Evolutionary conservation across 2,113 vertebrate genomes (phyloP).

Genomic region (Cairina moschata): DNA sequence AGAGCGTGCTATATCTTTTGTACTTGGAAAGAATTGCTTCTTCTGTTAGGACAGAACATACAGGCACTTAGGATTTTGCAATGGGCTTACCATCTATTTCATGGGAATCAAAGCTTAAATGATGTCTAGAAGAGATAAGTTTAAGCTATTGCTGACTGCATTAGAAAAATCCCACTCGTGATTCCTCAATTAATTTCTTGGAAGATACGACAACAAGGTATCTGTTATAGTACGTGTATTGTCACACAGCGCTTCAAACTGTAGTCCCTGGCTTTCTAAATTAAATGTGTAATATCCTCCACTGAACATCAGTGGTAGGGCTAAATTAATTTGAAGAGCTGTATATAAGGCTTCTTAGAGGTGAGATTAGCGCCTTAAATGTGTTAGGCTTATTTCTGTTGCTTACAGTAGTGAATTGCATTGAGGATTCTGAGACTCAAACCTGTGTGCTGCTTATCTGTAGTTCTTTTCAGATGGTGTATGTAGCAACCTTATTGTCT

Average conservation of each 20-base stretch:
- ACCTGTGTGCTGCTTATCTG: not conserved
- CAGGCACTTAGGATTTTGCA: not conserved
- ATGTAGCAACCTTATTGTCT: not conserved
- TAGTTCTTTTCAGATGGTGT: not conserved
- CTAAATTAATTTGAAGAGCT: not conserved
- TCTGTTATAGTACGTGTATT: not conserved
- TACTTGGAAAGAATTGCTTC: not conserved
- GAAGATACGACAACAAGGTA: not conserved
- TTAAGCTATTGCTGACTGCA: not conserved
- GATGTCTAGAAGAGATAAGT: not conserved
- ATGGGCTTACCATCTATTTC: not conserved
- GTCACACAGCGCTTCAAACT: not conserved
- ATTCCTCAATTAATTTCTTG: not conserved
- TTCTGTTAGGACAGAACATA: not conserved
- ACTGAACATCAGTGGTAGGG: not conserved
- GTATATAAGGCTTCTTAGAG: not conserved
- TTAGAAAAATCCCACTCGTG: not conserved
- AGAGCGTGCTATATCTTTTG: not conserved
- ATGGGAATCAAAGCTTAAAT: not conserved
- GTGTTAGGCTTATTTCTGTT: not conserved
- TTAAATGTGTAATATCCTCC: not conserved
- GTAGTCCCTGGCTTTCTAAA: not conserved
- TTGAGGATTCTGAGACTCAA: not conserved
- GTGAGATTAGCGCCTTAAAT: not conserved
- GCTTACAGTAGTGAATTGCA: not conserved